Evolutionary conservation across 2,888 invertebrate genomes (phyloP).

Genomic region (Nymphalis polychloros): DNA sequence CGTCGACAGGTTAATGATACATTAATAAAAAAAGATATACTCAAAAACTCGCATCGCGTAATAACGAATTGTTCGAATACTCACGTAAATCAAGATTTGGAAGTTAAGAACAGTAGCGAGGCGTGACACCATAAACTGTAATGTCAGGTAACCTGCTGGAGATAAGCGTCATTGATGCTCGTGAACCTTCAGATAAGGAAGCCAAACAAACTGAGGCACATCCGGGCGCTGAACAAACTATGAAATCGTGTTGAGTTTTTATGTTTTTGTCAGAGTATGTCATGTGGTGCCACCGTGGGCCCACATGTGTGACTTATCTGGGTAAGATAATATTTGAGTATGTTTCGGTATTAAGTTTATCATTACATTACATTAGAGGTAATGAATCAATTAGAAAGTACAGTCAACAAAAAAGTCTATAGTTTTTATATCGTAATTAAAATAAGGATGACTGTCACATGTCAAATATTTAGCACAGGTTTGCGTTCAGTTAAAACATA

Average conservation of each 20-base stretch:
- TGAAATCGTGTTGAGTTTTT: conserved; percentile 47
- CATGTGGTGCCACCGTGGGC: conserved; percentile 53
- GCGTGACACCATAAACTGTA: conserved; percentile 58
- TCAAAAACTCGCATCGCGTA: conserved; percentile 9
- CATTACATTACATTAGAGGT: conserved; percentile 7
- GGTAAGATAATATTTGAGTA: conserved; percentile 25
- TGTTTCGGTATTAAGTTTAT: conserved; percentile 14
- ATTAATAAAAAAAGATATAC: conserved; percentile 18
- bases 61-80: conserved; percentile 9
- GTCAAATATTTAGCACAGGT: background rate
- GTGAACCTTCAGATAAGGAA: conserved; percentile 59
- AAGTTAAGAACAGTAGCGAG: conserved; percentile 57
- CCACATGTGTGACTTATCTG: conserved; percentile 35
- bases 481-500: background rate
- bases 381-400: conserved; percentile 8
- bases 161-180: conserved; percentile 39
- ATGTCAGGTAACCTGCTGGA: conserved; percentile 47
- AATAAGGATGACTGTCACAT: background rate
- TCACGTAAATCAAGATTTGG: conserved; percentile 28
- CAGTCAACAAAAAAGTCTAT: background rate
- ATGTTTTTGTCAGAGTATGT: conserved; percentile 47
- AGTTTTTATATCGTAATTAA: too few relatives aligned
- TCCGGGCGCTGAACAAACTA: conserved; percentile 63
- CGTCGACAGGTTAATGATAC: conserved; percentile 16
- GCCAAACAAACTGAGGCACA: conserved; percentile 63